phyloP scores from a whole-genome alignment of 2,113 vertebrate species.

The Manacus vitellinus region DNA sequence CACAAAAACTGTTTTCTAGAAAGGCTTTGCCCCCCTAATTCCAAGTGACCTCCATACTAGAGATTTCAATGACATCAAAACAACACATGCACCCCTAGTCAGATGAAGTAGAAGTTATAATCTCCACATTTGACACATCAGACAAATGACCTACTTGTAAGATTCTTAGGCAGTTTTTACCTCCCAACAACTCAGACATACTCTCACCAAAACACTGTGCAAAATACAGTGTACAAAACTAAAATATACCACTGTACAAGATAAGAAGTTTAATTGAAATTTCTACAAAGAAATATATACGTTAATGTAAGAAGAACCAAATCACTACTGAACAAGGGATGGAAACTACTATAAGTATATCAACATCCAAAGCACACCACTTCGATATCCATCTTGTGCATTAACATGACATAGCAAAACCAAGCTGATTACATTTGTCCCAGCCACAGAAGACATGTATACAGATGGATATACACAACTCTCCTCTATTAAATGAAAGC shows the following conservation, averaged over 20 bases:
- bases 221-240: background rate
- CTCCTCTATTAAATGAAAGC: background rate
- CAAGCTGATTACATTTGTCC: background rate
- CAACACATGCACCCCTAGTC: background rate
- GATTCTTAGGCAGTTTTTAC: background rate
- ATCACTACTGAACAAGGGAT: background rate
- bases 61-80: background rate
- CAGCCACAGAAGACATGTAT: fast-evolving
- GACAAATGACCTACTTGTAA: background rate
- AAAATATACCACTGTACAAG: background rate
- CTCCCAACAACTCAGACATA: background rate
- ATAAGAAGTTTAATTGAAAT: background rate
- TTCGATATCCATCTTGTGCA: background rate
- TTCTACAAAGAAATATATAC: background rate
- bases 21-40: background rate
- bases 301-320: background rate
- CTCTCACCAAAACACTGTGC: background rate
- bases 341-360: background rate
- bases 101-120: background rate
- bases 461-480: background rate
- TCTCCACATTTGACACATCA: background rate
- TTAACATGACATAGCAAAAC: background rate
- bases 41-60: background rate
- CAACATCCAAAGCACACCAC: background rate
- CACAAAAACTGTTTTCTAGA: background rate